Evolutionary conservation across 2,797 vertebrate genomes (phyloP), one percentile per base, ranked within the genome.

Genomic region (Nothura maculosa): DNA sequence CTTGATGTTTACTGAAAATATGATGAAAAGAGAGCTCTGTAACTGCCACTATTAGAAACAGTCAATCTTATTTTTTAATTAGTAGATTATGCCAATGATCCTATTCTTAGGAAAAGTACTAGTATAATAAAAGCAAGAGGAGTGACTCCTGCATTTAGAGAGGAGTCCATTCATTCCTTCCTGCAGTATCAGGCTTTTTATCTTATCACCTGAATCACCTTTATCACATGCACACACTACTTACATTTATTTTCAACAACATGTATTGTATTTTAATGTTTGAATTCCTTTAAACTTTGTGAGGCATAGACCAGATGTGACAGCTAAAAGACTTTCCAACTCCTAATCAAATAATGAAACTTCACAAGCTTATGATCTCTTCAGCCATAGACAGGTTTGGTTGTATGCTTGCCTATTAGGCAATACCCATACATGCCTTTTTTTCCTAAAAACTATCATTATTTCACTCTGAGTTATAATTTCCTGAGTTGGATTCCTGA

Each of bases 1-100:
- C 20, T 64, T 54, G 50, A 40, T 54, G n/a, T 61, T 13, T 6
- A 3, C 43, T 25, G 68, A 13, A 48, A 30, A 2, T 2, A 8
- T 4, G 6, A 2, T 5, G 3, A 30, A 17, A 5, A 1, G 0
- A 24, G 43, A 17, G 14, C 3, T 20, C 24, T 6, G 15, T 2
- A 32, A 25, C 9, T 45, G 27, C 38, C 36, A 1, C 11, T 20
- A 17, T 42, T 28, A n/a, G 40, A 21, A 60, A 10, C 9, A 40
- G 34, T 43, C 6, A 1, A 47, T 69, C 27, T 74, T 38, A 6
- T 81, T 84, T 84, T 79, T 70, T 50, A 50, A 21, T 40, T 85
- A 81, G 32, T 68, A 11, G 25, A 20, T 70, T 85, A 57, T 85
- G 42, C 45, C 34, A 47, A 3, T 20, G 45, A 4, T 63, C 32